Conservation (phyloP, 1,140 invertebrate species). For the Lysiphlebus fabarum region DNA sequence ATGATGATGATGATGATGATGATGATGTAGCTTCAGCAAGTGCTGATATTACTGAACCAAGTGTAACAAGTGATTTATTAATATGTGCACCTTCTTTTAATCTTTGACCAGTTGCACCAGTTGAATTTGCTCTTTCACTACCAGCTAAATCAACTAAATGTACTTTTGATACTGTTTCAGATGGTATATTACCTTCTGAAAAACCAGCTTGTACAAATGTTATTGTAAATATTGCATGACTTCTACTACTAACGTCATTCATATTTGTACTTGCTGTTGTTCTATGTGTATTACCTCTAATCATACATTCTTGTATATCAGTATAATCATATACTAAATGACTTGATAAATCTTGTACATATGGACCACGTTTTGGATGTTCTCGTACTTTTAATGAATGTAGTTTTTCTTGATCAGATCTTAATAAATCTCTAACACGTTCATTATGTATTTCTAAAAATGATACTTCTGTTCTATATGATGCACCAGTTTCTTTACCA, state of each 20-base stretch:
- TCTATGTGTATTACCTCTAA: conserved; percentile 73
- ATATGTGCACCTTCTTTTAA: conserved; percentile 89
- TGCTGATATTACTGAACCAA: conserved; percentile 92
- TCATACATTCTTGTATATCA: conserved; percentile 78
- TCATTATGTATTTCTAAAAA: conserved; percentile 94
- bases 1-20: conserved; percentile 26
- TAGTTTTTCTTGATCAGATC: conserved; percentile 62
- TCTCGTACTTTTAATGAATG: conserved; percentile 83
- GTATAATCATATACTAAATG: conserved; percentile 83
- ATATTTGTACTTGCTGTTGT: conserved; percentile 82
- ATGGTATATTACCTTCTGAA: conserved; percentile 75
- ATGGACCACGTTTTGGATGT: conserved; percentile 87
- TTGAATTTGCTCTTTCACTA: conserved; percentile 84
- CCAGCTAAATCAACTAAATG: conserved; percentile 86
- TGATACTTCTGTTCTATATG: conserved; percentile 78
- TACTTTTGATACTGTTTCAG: conserved; percentile 85
- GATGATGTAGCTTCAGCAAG: conserved; percentile 68
- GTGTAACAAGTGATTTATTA: conserved; percentile 86
- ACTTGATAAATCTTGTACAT: conserved; percentile 86
- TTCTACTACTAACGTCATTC: conserved; percentile 85
- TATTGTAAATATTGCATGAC: conserved; percentile 95
- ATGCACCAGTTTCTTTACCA: conserved; percentile 76
- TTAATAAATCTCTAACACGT: conserved; percentile 80
- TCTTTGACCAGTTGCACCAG: conserved; percentile 81
- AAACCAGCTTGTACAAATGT: conserved; percentile 84